phyloP scores from a whole-genome alignment of 2,888 invertebrate genomes.

The Physocephala rufipes region DNA sequence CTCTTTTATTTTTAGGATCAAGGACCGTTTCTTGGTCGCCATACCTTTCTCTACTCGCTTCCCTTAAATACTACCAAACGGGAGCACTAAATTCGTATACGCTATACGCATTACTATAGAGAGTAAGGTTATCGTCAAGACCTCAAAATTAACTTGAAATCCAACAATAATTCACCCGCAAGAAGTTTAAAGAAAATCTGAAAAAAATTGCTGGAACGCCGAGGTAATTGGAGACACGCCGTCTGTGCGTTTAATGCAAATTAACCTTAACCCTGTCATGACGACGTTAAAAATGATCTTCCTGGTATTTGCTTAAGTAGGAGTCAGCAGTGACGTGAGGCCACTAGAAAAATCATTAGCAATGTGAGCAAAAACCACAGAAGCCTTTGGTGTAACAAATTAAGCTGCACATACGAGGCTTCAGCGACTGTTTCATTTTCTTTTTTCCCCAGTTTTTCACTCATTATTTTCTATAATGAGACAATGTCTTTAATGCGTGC shows the following conservation, averaged over 20 bases:
- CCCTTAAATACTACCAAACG: no score
- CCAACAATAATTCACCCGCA: background rate
- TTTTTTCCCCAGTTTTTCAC: background rate
- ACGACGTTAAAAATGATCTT: background rate
- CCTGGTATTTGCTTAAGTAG: background rate
- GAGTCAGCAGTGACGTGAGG: background rate
- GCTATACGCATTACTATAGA: no score
- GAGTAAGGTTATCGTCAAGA: no score
- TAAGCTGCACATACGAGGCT: background rate
- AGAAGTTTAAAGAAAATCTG: background rate
- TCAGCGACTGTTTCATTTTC: background rate
- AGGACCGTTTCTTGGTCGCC: no score
- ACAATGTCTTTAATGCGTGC: background rate
- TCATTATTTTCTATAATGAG: background rate
- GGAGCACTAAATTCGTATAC: no score
- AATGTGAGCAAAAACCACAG: background rate
- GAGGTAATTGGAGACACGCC: constrained; percentile 24
- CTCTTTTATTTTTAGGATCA: no score
- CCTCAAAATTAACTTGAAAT: no score
- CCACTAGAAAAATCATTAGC: background rate
- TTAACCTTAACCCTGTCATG: constrained; percentile 31
- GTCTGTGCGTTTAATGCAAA: constrained; percentile 27
- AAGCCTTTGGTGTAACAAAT: constrained; percentile 13
- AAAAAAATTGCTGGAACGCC: background rate
- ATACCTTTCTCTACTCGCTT: no score